Conservation (phyloP, 2,113 vertebrate genomes). For the Chrysemys picta region DNA sequence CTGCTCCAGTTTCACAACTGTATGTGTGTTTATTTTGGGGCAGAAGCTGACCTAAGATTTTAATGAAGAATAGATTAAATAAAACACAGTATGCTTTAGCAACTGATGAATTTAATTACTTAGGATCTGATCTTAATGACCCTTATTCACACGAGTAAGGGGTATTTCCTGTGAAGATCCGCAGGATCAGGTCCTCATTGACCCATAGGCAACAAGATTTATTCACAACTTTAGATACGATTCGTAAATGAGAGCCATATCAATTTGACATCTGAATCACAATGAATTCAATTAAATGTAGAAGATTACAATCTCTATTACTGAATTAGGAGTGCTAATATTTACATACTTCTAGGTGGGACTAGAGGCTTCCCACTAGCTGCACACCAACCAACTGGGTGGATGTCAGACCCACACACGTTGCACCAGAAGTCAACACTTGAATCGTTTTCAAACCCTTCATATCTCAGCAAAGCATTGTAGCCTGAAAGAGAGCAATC, state of each 20-base stretch:
- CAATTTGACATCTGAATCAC: background rate
- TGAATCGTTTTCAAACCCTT: constrained; percentile 96
- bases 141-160: background rate
- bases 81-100: constrained; percentile 6
- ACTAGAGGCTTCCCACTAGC: constrained; percentile 95
- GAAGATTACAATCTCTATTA: background rate
- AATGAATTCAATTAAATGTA: background rate
- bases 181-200: constrained; percentile 4
- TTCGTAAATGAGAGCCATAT: background rate
- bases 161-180: constrained; percentile 25
- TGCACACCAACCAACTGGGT: constrained; percentile 98
- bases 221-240: background rate
- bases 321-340: background rate
- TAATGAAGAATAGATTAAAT: background rate
- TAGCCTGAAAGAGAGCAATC: constrained; percentile 84
- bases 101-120: constrained; percentile 2
- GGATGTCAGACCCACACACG: constrained; percentile 92
- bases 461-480: constrained; percentile 94
- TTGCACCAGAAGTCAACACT: constrained; percentile 97
- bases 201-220: background rate
- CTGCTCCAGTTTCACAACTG: background rate
- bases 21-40: constrained; percentile 5
- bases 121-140: constrained; percentile 5
- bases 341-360: constrained; percentile 90
- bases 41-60: background rate